Base-by-base conservation (phyloP, 2,888 invertebrate species). In the Hermodice carunculata region DNA sequence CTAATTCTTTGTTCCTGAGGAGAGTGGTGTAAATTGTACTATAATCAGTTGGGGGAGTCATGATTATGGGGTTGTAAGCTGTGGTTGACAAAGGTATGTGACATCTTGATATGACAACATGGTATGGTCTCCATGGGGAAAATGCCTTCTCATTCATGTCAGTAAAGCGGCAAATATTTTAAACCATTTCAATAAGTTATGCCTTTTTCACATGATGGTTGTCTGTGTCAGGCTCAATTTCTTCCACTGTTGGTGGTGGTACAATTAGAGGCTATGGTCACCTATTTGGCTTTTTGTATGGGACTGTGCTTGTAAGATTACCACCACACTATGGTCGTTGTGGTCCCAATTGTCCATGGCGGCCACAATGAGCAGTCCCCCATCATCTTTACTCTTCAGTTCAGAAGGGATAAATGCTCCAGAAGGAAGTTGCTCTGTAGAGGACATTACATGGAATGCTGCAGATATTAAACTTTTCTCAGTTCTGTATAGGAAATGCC, bases 1-100 rank as follows among this genome's bases (percentile, higher is more conserved):
- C 40, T 42, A 37, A 22, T n/a, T n/a, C 37, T 34, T 54, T 54
- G 40, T 22, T 54, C 22, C 54, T 22, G 6, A 37, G 37, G 6
- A 54, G 24, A 26, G 37, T 40, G 5, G 54, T 54, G 28, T 54
- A 37, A 22, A 54, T 54, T 19, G 54, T 54, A 19, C 37, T 37
- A 17, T 37, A 37, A 32, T 54, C 42, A 24, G 37, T 54, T 22
- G 54, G 54, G 26, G 34, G 34, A 6, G 54, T 42, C 40, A 24
- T 54, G 11, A 37, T n/a, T 22, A 54, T 54, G 14, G 54, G 54
- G 37, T 37, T 54, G 28, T 37, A 54, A 37, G 22, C 40, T 22
- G 19, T 42, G 22, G 17, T 34, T 32, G 54, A 31, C 11, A 54
- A 17, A 14, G 34, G 34, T 11, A 32, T 40, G n/a, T 40, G 22